Base-by-base conservation (phyloP, 37 sponge, comb jelly and placozoan species). In the Ephydatia muelleri region DNA sequence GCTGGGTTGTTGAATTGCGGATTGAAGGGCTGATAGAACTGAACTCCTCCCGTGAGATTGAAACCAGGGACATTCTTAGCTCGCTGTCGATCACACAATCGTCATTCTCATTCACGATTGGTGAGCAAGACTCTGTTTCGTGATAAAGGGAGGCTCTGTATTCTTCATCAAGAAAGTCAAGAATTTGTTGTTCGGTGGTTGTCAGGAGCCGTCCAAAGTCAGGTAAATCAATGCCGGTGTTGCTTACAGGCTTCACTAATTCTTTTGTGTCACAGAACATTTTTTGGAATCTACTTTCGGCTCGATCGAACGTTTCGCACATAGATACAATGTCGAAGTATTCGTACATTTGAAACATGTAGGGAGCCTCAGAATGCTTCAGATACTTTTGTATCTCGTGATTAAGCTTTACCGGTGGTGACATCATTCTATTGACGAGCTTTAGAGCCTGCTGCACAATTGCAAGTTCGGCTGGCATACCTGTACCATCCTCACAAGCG, bases 271-370 rank as follows among this genome's bases (percentile, higher is more conserved):
- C 22, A 2, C 2, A 47, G 9, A 5, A 22, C 0, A 14, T 5
- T 25, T 6, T 21, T 8, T 70, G 47, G 38, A 81, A 66, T 32
- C 66, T 29, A 48, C 19, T 35, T 40, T 87, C 89, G 3, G 70
- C 80, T n/a, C 72, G 76, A 47, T 78, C 79, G 40, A 65, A 11
- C 4, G 22, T 65, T 36, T 64, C 70, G 66, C 81, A 82, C 22
- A 79, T 26, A 28, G 71, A 68, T 12, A 88, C 82, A 3, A 92
- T 19, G 66, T 85, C 80, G 2, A 88, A 76, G 35, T 85, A 92
- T 48, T 92, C 93, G 40, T 86, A 88, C 31, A 92, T 65, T 71
- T 92, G 89, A 14, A 92, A 33, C 0, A 86, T 65, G 2, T 43
- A 49, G 6, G 89, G 93, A 0, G 82, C 28, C 13, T 88, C 83